These are phyloP conservation scores for Sturmia bella DNA, from an alignment of 2,888 invertebrate species.

Conservation along the genomic window DNA sequence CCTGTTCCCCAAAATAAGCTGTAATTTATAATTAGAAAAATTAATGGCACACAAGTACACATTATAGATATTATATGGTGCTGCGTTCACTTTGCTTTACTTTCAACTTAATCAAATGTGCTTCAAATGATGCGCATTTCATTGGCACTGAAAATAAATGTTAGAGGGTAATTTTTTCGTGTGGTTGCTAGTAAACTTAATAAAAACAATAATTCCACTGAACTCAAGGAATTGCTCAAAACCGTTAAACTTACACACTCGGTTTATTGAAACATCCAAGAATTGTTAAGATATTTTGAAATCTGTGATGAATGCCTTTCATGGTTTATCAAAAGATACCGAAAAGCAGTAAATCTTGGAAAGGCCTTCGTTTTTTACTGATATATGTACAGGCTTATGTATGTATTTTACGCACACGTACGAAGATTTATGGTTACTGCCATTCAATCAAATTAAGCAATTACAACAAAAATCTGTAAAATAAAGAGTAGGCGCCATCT, in stretches of 20 bases:
- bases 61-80: too few relatives aligned
- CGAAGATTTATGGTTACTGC: background rate
- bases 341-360: constrained; percentile 62
- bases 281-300: constrained; percentile 42
- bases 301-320: constrained; percentile 62
- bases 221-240: constrained; percentile 82
- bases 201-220: constrained; percentile 82
- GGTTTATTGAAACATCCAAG: background rate
- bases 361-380: constrained; percentile 7
- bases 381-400: too few relatives aligned
- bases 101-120: too few relatives aligned
- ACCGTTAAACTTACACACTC: constrained; percentile 71
- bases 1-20: too few relatives aligned
- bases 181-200: constrained; percentile 67
- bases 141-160: too few relatives aligned
- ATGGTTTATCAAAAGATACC: constrained; percentile 78
- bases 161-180: constrained; percentile 19
- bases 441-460: constrained; percentile 50
- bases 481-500: constrained; percentile 68
- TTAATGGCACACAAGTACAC: too few relatives aligned
- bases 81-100: too few relatives aligned
- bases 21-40: too few relatives aligned
- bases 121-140: too few relatives aligned
- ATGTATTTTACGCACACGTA: background rate
- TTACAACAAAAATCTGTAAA: constrained; percentile 32